These are phyloP conservation scores for Ctenopoma multispine DNA, from an alignment of 2,797 vertebrate species.

Conservation along the genomic window DNA sequence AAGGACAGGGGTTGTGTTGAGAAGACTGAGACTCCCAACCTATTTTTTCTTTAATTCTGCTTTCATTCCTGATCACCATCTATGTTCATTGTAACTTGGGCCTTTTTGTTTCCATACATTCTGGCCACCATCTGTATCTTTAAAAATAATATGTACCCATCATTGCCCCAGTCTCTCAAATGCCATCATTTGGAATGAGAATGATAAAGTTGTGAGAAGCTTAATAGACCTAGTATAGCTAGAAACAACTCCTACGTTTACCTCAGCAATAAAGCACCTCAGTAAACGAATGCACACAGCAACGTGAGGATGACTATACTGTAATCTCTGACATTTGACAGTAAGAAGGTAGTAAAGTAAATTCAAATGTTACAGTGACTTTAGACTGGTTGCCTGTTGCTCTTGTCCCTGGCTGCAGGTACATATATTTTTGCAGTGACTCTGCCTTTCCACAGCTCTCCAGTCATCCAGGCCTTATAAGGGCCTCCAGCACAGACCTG, in stretches of 20 bases:
- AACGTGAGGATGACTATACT: not conserved
- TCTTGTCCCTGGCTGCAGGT: constrained; percentile 34
- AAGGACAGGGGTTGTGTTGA: no score
- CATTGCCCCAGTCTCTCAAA: no score
- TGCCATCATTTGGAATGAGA: no score
- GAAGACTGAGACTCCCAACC: no score
- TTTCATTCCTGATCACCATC: no score
- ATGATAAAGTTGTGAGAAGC: no score
- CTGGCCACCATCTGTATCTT: no score
- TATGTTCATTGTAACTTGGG: no score
- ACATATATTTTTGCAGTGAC: constrained; percentile 24
- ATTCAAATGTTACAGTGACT: not conserved
- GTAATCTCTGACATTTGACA: not conserved
- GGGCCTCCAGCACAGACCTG: constrained; percentile 69
- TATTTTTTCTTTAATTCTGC: no score
- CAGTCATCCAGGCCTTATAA: constrained; percentile 74
- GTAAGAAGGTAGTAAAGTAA: not conserved
- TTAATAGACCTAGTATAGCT: no score
- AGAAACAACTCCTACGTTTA: not conserved
- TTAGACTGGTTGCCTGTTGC: not conserved
- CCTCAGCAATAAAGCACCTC: not conserved
- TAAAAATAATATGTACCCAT: no score
- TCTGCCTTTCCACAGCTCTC: constrained; percentile 28
- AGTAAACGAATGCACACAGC: not conserved
- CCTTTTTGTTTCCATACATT: no score